These are phyloP conservation scores for Notechis scutatus DNA, from an alignment of 2,113 vertebrate genomes.

Conservation along the genomic window DNA sequence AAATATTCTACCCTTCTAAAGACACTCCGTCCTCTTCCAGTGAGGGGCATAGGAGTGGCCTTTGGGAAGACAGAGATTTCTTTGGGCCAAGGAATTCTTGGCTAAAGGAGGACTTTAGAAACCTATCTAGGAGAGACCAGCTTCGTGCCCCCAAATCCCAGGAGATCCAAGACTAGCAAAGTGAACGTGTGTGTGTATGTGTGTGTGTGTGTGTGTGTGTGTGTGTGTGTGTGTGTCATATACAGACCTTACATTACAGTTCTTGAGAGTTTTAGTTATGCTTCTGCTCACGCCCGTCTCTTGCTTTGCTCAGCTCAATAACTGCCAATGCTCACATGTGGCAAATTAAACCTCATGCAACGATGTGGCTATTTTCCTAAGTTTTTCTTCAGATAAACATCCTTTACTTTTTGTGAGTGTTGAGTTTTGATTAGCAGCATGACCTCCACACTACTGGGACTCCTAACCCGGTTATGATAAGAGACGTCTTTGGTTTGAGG, in stretches of 20 bases:
- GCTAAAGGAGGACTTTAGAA: neutral
- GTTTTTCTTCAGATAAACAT: neutral
- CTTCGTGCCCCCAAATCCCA: neutral
- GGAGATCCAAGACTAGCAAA: neutral
- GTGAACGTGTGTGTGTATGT: no score
- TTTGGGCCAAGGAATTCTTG: neutral
- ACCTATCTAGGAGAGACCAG: neutral
- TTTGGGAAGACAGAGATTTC: neutral
- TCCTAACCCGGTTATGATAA: neutral
- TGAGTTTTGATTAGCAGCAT: neutral
- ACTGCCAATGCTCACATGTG: neutral
- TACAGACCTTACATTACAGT: neutral
- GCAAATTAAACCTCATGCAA: neutral
- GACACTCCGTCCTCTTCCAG: neutral
- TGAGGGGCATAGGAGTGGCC: neutral
- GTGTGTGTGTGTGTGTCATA: no score
- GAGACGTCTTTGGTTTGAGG: neutral
- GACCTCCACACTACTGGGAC: neutral
- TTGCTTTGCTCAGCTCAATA: neutral
- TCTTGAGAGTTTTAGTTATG: neutral
- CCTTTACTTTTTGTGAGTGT: neutral
- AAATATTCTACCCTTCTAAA: neutral
- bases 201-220: no score
- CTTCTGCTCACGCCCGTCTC: neutral
- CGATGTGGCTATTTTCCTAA: neutral